These are phyloP conservation scores for Ichneumon xanthorius DNA, from an alignment of 2,888 invertebrate species.

Conservation along the genomic window DNA sequence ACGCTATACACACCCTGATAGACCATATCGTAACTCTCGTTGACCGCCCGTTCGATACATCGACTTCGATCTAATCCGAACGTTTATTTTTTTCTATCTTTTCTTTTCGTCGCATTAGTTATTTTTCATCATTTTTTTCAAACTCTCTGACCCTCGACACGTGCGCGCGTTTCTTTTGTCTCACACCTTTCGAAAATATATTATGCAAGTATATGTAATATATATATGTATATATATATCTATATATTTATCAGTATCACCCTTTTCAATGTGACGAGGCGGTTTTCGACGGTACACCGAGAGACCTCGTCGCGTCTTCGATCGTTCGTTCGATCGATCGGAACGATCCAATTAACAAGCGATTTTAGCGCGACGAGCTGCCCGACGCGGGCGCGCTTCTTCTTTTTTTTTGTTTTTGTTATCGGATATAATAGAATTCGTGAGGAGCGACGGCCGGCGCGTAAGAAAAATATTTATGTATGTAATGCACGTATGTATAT, in stretches of 20 bases:
- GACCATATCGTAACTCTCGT: constrained; percentile 43
- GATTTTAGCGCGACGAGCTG: constrained; percentile 11
- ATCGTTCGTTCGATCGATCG: constrained; percentile 43
- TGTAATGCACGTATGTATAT: constrained; percentile 67
- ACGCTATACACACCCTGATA: constrained; percentile 65
- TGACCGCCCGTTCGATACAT: constrained; percentile 4
- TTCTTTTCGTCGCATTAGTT: background rate
- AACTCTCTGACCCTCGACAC: constrained; percentile 39
- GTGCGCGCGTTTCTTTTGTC: constrained; percentile 18
- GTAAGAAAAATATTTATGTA: constrained; percentile 70
- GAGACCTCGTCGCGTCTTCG: constrained; percentile 19
- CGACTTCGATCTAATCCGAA: background rate
- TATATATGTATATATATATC: constrained; percentile 40
- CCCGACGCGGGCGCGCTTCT: background rate
- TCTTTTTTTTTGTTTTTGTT: constrained; percentile 11
- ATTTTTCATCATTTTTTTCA: constrained; percentile 7
- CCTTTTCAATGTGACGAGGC: constrained; percentile 44
- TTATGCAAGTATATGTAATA: constrained; percentile 65
- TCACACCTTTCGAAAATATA: constrained; percentile 69
- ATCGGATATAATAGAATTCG: constrained; percentile 60
- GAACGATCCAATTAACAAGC: constrained; percentile 24
- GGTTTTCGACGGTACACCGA: constrained; percentile 50
- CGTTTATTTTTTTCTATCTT: constrained; percentile 9
- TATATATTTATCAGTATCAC: constrained; percentile 53
- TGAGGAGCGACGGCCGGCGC: constrained; percentile 67